phyloP scores from a whole-genome alignment of 2,888 invertebrate genomes.

The Ochropleura leucogaster region DNA sequence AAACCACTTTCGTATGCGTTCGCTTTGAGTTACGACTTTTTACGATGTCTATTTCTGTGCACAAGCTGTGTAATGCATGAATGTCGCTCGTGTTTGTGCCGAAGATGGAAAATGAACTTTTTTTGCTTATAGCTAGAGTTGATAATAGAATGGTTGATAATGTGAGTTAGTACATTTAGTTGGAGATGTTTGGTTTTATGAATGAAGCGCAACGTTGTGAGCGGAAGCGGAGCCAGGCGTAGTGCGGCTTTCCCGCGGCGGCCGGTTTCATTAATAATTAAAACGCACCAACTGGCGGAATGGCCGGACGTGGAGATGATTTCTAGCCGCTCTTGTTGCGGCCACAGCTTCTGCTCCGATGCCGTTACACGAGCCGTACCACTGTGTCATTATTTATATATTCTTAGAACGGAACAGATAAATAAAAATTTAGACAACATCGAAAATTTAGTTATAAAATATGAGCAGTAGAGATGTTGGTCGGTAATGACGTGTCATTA shows the following conservation, averaged over 20 bases:
- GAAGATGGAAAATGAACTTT: constrained; percentile 69
- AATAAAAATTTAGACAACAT: constrained; percentile 66
- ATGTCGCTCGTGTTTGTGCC: constrained; percentile 64
- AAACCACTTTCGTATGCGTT: constrained; percentile 88
- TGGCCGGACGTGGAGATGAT: constrained; percentile 89
- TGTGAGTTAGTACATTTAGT: constrained; percentile 71
- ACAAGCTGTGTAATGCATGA: constrained; percentile 67
- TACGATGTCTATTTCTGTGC: constrained; percentile 86
- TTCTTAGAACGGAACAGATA: constrained; percentile 67
- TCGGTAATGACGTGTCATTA: constrained; percentile 78
- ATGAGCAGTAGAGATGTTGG: constrained; percentile 69
- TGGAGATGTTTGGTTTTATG: constrained; percentile 82
- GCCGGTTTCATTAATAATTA: constrained; percentile 90
- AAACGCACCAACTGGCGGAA: constrained; percentile 87
- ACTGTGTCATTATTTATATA: constrained; percentile 61
- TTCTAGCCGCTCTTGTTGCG: constrained; percentile 84
- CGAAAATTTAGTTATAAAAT: constrained; percentile 62
- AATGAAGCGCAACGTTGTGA: constrained; percentile 90
- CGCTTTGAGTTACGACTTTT: constrained; percentile 86
- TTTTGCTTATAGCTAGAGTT: constrained; percentile 70
- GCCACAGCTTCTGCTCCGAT: constrained; percentile 76
- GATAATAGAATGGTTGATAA: constrained; percentile 66
- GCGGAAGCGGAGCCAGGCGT: constrained; percentile 88
- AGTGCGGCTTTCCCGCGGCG: constrained; percentile 89
- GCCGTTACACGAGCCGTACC: constrained; percentile 62